Base-by-base conservation (phyloP, 2,113 vertebrate species). In the Corvus cornix region DNA sequence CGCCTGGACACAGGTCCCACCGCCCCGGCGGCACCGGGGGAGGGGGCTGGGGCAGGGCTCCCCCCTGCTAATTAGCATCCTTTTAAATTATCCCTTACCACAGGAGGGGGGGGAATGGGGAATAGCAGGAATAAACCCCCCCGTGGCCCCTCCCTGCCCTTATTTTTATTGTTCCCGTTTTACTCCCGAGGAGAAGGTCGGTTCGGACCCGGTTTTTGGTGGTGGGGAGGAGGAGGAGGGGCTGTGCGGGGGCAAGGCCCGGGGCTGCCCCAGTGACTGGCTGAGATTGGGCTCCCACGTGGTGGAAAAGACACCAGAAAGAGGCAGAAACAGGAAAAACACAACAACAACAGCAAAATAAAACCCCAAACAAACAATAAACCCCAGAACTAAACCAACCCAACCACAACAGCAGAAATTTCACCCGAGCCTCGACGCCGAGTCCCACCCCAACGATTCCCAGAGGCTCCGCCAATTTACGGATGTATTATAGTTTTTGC, bases 401-500 rank as follows among this genome's bases (percentile, higher is more conserved):
- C 41, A 14, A 48, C n/a, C 87, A 35, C 41, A 13, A 8, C 16
- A 28, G 83, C 85, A 81, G 84, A 58, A 89, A 67, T 88, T 41
- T 81, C 35, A 62, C 84, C 77, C 6, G 52, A 92, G 87, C 58
- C 88, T 80, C 63, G 7, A 15, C 6, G 2, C 79, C 46, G 53
- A 84, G 77, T 66, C 88, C 72, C 63, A 46, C 48, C 96, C 90
- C 84, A 66, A 39, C 17, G 33, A 67, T 92, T 82, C 87, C 69
- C n/a, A 63, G 95, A 95, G 96, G 97, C 95, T 95, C 95, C 80
- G 31, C 84, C 90, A 88, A 70, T 82, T 93, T 95, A 93, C 97
- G 97, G 97, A 98, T 98, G 98, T 98, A 98, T 96, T 95, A 98
- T 97, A 98, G 97, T 98, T 98, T 98, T 98, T 98, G 97, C 98